Conservation (phyloP, 2,797 vertebrate species). For the Phoeniculus purpureus region DNA sequence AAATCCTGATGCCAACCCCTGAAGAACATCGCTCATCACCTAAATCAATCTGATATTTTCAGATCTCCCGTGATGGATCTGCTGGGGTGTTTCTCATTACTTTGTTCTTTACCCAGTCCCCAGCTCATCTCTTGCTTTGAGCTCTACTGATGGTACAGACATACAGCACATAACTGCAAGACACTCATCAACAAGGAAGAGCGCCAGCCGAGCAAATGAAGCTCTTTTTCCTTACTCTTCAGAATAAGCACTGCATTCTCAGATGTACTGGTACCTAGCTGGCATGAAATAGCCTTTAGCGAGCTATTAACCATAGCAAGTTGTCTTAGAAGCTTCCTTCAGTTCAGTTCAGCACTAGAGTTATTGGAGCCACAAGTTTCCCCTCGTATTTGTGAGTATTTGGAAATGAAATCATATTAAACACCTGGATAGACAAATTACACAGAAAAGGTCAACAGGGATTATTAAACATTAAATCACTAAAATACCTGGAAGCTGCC, state of each 20-base stretch:
- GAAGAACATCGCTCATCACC: too few relatives aligned
- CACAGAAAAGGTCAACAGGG: background rate
- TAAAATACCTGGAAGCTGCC: background rate
- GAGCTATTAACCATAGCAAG: background rate
- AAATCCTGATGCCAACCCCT: too few relatives aligned
- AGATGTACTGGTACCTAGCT: background rate
- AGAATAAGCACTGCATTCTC: background rate
- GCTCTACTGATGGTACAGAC: background rate
- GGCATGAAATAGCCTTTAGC: slow-evolving; percentile 4
- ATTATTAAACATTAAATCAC: background rate
- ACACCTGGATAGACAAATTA: background rate
- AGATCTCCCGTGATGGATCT: too few relatives aligned
- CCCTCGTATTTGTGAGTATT: background rate
- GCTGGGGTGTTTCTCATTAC: background rate
- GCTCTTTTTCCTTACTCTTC: background rate
- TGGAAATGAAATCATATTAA: background rate
- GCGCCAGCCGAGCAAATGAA: background rate
- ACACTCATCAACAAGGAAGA: background rate
- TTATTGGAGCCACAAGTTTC: background rate
- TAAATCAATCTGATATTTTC: too few relatives aligned
- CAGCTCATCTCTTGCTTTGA: background rate
- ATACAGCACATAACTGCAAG: background rate
- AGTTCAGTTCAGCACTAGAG: background rate
- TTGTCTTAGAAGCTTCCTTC: background rate
- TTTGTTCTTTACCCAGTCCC: background rate